Evolutionary conservation across 1,140 invertebrate genomes (phyloP), one percentile per base, ranked within the genome.

Genomic region (Aphaenogaster rudis): DNA sequence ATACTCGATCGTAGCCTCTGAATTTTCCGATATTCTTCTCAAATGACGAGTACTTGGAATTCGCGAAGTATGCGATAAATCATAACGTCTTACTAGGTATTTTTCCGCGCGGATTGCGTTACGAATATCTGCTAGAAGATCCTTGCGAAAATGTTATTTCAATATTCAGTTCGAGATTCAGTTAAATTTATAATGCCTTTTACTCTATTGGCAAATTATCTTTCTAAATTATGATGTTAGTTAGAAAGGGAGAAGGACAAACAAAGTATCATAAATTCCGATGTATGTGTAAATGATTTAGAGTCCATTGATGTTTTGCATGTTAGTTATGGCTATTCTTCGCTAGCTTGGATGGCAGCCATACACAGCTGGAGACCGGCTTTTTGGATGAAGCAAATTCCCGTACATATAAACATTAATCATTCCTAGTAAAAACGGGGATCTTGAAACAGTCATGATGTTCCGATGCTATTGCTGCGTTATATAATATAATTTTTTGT

Each of bases 331-430:
- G 21, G 48, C 48, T 81, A 81, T 42, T 81, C 64, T 67, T 69
- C 21, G 54, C 64, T 69, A 77, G 86, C 81, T 86, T 90, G 89
- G 89, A 91, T 74, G 80, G 88, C 81, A 82, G 90, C 90, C 90
- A 91, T 88, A 82, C 89, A 63, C 89, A 69, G 85, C 48, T 84
- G 78, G 88, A 78, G 72, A 71, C 72, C 64, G 64, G 67, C 59
- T 77, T 90, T 90, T 89, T 88, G 72, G 69, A 77, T 45, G 71
- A 61, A 54, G 42, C 61, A 42, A 21, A 57, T 54, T 64, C 61
- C 17, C 61, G 15, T 64, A 52, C 36, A 36, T 11, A 52, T 11
- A 59, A 79, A 39, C 77, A 71, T 39, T 78, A 88, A 85, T 67
- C 87, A 69, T 78, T 61, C n/a, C 63, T 59, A 63, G 84, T 87